Percentiles rank a stretch among this genome's conserved stretches.
phyloP scores from a whole-genome alignment of 2,888 invertebrate species.

The Allygus modestus region DNA sequence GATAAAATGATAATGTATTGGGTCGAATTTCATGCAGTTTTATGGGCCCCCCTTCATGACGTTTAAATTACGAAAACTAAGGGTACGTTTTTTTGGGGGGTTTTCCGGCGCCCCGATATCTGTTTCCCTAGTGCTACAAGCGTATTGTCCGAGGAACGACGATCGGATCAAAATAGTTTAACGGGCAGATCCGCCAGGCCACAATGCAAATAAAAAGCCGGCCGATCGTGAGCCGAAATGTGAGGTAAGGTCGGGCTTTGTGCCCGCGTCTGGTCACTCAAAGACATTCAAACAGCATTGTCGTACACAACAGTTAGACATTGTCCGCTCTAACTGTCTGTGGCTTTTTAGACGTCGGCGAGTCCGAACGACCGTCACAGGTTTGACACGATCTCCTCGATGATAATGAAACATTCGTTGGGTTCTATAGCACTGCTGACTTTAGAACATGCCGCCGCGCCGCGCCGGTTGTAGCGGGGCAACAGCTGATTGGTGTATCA shows the following conservation, averaged over 20 bases:
- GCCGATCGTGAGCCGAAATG: slow-evolving; percentile 15
- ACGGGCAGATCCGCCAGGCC: no score
- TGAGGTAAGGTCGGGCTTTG: slow-evolving; percentile 22
- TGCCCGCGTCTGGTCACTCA: slow-evolving; percentile 27
- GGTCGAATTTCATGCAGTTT: no score
- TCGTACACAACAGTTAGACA: slow-evolving; percentile 16
- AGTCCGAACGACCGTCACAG: background rate
- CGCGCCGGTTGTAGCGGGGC: background rate
- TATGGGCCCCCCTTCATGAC: no score
- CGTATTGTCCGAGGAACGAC: no score
- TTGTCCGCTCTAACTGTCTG: slow-evolving; percentile 45
- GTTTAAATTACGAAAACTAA: no score
- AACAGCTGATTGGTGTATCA: background rate
- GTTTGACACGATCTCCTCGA: background rate
- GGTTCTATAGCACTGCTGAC: background rate
- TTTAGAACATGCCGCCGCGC: background rate
- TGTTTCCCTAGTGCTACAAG: no score
- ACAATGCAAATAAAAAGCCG: slow-evolving; percentile 41
- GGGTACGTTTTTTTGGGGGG: no score
- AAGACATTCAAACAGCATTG: slow-evolving; percentile 28
- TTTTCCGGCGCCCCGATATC: no score
- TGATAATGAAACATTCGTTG: slow-evolving; percentile 20
- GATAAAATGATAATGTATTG: no score
- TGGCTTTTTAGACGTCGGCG: background rate
- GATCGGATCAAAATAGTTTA: slow-evolving; percentile 10